phyloP scores from a whole-genome alignment of 1,140 invertebrate species.

The Venturia canescens region DNA sequence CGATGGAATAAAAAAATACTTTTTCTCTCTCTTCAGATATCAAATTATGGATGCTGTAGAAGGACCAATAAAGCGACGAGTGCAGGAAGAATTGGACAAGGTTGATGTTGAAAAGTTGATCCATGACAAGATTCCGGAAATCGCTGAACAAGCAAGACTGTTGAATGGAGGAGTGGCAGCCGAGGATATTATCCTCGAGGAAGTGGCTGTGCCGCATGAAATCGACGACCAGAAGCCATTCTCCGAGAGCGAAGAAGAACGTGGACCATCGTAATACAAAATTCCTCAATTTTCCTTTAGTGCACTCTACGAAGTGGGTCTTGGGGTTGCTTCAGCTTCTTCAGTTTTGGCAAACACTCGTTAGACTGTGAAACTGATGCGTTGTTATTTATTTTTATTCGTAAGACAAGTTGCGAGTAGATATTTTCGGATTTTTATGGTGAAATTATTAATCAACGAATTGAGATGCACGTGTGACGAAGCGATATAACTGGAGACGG shows the following conservation, averaged over 20 bases:
- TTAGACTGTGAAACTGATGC: no score
- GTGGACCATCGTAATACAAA: conserved; percentile 69
- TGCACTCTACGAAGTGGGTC: no score
- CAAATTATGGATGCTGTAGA: conserved; percentile 91
- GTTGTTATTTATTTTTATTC: no score
- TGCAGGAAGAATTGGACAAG: conserved; percentile 83
- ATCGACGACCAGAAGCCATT: conserved; percentile 66
- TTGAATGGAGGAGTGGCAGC: conserved; percentile 62
- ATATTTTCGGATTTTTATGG: no score
- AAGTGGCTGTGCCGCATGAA: conserved; percentile 51
- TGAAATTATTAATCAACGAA: no score
- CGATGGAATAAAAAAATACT: not conserved
- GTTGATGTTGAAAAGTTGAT: conserved; percentile 85
- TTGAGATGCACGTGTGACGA: no score
- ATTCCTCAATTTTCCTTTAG: conserved; percentile 5
- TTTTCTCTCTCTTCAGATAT: conserved; percentile 72
- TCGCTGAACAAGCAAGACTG: conserved; percentile 78
- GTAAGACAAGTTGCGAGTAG: no score
- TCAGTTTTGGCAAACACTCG: no score
- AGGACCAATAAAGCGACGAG: conserved; percentile 82
- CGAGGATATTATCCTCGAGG: conserved; percentile 67
- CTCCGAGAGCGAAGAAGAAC: conserved; percentile 73
- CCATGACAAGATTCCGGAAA: conserved; percentile 81
- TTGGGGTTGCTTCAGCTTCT: no score
- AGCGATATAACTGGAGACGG: no score